These are phyloP conservation scores for Ectobius pallidus DNA, from an alignment of 2,888 invertebrate species.

Conservation along the genomic window DNA sequence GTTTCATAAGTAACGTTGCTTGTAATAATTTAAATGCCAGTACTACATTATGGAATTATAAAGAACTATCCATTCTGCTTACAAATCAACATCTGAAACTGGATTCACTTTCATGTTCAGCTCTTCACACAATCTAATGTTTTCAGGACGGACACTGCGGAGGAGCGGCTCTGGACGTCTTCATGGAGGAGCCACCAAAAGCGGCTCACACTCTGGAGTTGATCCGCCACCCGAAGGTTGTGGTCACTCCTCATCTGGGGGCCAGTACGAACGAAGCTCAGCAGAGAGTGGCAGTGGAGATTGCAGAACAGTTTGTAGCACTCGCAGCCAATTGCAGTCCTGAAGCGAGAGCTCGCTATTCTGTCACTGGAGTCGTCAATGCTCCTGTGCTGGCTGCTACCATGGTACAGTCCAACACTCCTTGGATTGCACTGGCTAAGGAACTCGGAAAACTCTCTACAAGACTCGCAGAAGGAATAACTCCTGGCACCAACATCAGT, in stretches of 20 bases:
- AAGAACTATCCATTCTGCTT: too few relatives aligned
- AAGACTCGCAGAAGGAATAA: constrained; percentile 32
- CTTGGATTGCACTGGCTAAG: constrained; percentile 61
- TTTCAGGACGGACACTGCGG: constrained; percentile 64
- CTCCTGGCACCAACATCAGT: constrained; percentile 42
- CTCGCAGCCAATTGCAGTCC: constrained; percentile 58
- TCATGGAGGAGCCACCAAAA: constrained; percentile 81
- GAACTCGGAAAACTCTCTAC: constrained; percentile 58
- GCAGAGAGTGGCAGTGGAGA: constrained; percentile 90
- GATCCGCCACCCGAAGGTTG: constrained; percentile 84
- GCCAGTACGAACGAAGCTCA: constrained; percentile 97
- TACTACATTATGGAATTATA: too few relatives aligned
- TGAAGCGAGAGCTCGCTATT: constrained; percentile 47
- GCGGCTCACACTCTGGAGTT: constrained; percentile 75
- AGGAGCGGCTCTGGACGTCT: constrained; percentile 96
- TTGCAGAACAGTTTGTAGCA: constrained; percentile 92
- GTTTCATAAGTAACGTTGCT: too few relatives aligned
- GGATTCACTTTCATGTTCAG: too few relatives aligned
- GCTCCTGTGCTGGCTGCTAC: constrained; percentile 62
- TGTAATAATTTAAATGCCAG: too few relatives aligned
- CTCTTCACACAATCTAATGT: too few relatives aligned
- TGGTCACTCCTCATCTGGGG: constrained; percentile 95
- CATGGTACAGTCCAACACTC: constrained; percentile 55
- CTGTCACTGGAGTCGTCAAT: constrained; percentile 66
- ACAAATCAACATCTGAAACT: too few relatives aligned